Percentiles rank a stretch among this genome's conserved stretches.
phyloP scores from a whole-genome alignment of 2,888 invertebrate species.

The Thymelicus lineola region DNA sequence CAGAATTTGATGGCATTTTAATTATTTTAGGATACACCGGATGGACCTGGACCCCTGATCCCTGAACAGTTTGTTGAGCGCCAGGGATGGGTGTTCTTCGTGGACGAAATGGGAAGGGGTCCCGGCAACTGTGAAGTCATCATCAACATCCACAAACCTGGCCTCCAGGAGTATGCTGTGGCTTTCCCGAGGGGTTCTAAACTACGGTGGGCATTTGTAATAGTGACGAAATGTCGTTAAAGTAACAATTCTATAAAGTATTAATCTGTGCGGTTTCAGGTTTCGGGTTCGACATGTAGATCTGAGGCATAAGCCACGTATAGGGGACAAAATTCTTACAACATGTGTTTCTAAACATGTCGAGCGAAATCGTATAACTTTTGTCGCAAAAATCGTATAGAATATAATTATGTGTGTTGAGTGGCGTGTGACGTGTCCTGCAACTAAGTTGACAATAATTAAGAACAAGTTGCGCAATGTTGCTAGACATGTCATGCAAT shows the following conservation, averaged over 20 bases:
- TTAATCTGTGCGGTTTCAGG: too few species aligned
- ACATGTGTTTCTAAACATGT: too few species aligned
- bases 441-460: too few species aligned
- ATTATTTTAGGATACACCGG: slow-evolving; percentile 27
- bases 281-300: too few species aligned
- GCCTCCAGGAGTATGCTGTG: slow-evolving; percentile 93
- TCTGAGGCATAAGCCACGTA: too few species aligned
- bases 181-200: slow-evolving; percentile 97
- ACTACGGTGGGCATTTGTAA: slow-evolving; percentile 87
- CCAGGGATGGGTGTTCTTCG: slow-evolving; percentile 23
- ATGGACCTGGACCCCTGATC: slow-evolving; percentile 30
- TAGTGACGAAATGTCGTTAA: not conserved
- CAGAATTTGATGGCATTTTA: too few species aligned
- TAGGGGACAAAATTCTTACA: too few species aligned
- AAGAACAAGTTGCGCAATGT: too few species aligned
- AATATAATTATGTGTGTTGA: not conserved
- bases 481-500: too few species aligned
- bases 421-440: not conserved
- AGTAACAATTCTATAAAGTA: not conserved
- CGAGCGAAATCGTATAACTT: too few species aligned
- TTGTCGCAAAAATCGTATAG: not conserved
- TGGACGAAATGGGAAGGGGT: slow-evolving; percentile 3
- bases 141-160: slow-evolving; percentile 45
- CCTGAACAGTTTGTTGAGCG: slow-evolving; percentile 30
- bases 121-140: slow-evolving; percentile 31